A percentile compares a stretch with the other conserved stretches of the same genome.
Conservation (phyloP, 2,113 vertebrate species). For the Oreamnos americanus region DNA sequence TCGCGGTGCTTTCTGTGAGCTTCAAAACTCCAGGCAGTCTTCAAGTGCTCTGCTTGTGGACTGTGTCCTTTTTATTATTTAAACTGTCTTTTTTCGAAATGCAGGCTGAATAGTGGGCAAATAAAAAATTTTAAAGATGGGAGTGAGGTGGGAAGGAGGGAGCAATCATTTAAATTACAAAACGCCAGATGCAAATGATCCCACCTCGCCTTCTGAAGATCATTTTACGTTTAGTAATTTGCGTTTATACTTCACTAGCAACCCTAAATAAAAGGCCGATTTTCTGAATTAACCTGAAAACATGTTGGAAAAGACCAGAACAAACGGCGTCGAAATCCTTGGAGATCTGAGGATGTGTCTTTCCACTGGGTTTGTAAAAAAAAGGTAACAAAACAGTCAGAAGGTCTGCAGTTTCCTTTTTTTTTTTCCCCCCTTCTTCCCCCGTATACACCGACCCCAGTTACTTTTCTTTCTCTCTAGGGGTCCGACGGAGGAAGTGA, state of each 20-base stretch:
- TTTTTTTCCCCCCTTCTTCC: neutral
- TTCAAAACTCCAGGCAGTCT: neutral
- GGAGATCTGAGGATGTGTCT: neutral
- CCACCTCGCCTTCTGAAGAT: neutral
- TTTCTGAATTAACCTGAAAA: conserved; percentile 32
- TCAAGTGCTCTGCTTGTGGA: neutral
- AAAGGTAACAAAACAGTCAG: neutral
- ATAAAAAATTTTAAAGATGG: neutral
- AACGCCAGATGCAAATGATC: neutral
- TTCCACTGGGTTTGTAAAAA: neutral
- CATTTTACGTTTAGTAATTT: neutral
- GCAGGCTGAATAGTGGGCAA: neutral
- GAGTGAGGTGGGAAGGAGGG: neutral
- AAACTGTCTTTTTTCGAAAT: neutral
- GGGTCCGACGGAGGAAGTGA: neutral
- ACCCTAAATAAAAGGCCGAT: conserved; percentile 11
- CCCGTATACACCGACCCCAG: neutral
- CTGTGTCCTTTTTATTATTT: neutral
- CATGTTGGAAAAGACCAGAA: neutral
- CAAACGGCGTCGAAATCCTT: neutral
- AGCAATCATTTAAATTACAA: neutral
- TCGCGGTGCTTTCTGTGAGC: neutral
- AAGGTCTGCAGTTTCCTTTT: neutral
- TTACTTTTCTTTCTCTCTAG: neutral
- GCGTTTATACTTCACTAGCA: neutral